Conservation (phyloP, 2,113 vertebrate species). For the Nibea coibor region DNA sequence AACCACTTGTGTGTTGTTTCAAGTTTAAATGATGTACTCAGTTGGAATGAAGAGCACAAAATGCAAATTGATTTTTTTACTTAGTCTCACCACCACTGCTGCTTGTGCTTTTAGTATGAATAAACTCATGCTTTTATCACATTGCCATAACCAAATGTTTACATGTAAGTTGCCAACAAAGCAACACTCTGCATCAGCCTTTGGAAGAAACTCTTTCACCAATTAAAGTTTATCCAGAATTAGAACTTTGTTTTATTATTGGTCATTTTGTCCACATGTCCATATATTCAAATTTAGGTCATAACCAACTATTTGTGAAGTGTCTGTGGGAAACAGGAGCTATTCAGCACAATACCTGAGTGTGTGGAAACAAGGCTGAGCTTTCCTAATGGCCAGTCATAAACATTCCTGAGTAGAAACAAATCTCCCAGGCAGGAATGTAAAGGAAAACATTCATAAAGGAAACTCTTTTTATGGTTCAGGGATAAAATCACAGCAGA, state of each 20-base stretch:
- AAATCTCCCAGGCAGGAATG: constrained; percentile 14
- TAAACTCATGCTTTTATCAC: constrained; percentile 3
- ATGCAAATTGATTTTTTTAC: not conserved
- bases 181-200: not conserved
- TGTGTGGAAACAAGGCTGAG: constrained; percentile 23
- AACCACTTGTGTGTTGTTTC: constrained; percentile 7
- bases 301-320: not conserved
- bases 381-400: constrained; percentile 2
- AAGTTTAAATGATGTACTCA: constrained; percentile 10
- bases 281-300: constrained; percentile 11
- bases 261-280: not conserved
- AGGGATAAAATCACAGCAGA: constrained; percentile 30
- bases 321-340: not conserved
- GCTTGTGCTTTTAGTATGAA: constrained; percentile 6
- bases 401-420: constrained; percentile 54
- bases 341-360: constrained; percentile 19
- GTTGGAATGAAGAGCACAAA: constrained; percentile 26
- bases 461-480: constrained; percentile 33
- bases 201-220: constrained; percentile 4
- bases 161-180: constrained; percentile 16
- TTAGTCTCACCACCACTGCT: constrained; percentile 11
- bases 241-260: not conserved
- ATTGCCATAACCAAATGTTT: constrained; percentile 29
- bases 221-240: constrained; percentile 27
- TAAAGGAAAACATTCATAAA: not conserved